Evolutionary conservation across 2,797 vertebrate genomes (phyloP).

Genomic region (Acipenser transmontanus): DNA sequence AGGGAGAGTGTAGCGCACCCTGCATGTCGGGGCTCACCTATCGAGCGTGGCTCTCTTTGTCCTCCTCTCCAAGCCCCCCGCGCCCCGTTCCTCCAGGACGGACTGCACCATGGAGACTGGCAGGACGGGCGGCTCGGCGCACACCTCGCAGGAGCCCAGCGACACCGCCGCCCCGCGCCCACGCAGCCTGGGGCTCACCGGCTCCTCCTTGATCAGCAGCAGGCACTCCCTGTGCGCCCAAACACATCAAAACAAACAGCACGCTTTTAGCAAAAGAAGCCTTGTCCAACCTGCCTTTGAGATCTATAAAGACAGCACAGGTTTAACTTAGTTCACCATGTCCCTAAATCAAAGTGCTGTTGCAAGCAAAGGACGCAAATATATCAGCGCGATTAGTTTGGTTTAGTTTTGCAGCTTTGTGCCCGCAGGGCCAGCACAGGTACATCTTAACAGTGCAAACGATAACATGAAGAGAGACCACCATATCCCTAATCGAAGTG

Average conservation of each 20-base stretch:
- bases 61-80: slow-evolving; percentile 61
- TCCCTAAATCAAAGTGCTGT: no score
- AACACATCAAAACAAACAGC: neutral
- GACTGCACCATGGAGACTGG: slow-evolving; percentile 91
- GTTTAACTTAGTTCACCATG: no score
- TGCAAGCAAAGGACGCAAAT: no score
- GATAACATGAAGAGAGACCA: no score
- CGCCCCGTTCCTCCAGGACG: slow-evolving; percentile 74
- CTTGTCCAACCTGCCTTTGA: neutral
- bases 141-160: slow-evolving; percentile 69
- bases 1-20: neutral
- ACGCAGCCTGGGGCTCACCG: slow-evolving; percentile 77
- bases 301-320: no score
- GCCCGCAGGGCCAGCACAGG: neutral
- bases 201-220: slow-evolving; percentile 92
- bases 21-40: slow-evolving; percentile 47
- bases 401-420: no score
- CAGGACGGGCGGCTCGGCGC: slow-evolving; percentile 79
- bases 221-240: slow-evolving; percentile 67
- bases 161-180: slow-evolving; percentile 52
- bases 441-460: no score
- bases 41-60: slow-evolving; percentile 59
- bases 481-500: no score
- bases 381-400: no score
- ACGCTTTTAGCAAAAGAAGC: neutral